Evolutionary conservation across 2,113 vertebrate species (phyloP).

Genomic region (Thunnus thynnus): DNA sequence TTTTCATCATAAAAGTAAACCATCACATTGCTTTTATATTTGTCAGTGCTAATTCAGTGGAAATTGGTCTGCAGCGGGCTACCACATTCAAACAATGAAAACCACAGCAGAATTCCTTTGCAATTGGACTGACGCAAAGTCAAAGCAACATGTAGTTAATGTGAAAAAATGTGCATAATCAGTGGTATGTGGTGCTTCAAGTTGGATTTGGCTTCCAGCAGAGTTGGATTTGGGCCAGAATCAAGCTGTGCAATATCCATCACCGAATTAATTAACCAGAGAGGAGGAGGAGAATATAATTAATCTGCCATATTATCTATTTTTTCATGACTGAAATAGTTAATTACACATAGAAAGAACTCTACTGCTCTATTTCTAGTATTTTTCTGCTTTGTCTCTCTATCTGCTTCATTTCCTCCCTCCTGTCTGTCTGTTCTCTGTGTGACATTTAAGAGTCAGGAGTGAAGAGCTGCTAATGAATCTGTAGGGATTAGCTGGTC

Average conservation of each 20-base stretch:
- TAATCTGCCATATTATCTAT: conserved; percentile 20
- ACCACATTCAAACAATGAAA: too few species aligned
- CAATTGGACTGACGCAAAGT: not conserved
- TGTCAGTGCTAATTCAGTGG: too few species aligned
- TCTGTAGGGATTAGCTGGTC: conserved; percentile 54
- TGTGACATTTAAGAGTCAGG: conserved; percentile 66
- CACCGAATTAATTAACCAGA: conserved; percentile 22
- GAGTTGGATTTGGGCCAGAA: not conserved
- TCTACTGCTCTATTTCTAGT: conserved; percentile 7
- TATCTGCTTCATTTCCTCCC: conserved; percentile 17
- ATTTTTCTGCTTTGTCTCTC: conserved; percentile 29
- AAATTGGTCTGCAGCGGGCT: too few species aligned
- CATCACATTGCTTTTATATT: too few species aligned
- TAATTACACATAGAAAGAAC: conserved; percentile 33
- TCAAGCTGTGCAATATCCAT: conserved; percentile 1
- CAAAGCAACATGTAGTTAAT: not conserved
- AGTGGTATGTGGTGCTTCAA: not conserved
- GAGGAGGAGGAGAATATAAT: conserved; percentile 8
- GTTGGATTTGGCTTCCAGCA: not conserved
- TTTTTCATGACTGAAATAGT: conserved; percentile 31
- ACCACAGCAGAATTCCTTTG: too few species aligned
- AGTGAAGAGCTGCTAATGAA: conserved; percentile 52
- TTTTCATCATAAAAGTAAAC: too few species aligned
- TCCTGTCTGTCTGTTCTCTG: conserved; percentile 15
- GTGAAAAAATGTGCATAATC: not conserved